Percentiles rank a stretch among this genome's conserved stretches.
Evolutionary conservation across 2,113 vertebrate genomes (phyloP).

Genomic region (Atherinomorus stipes): DNA sequence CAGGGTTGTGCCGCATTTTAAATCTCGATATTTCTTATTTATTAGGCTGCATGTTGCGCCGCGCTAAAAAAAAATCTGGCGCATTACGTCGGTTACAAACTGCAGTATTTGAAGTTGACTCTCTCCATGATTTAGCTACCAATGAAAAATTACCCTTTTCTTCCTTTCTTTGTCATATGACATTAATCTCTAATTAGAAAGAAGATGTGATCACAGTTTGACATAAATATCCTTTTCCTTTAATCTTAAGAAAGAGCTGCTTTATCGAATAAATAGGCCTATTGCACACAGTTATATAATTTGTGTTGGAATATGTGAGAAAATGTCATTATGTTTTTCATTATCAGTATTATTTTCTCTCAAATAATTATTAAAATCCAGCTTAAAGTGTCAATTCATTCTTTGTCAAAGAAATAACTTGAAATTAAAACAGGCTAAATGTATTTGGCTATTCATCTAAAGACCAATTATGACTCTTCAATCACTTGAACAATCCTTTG

Average conservation of each 20-base stretch:
- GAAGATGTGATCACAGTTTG: background rate
- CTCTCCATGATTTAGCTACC: background rate
- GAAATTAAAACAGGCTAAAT: background rate
- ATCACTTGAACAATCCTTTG: conserved; percentile 76
- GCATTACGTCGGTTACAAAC: background rate
- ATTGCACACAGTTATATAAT: no score
- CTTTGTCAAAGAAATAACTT: no score
- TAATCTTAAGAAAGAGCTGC: background rate
- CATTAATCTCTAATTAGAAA: background rate
- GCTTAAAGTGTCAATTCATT: background rate
- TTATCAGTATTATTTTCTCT: no score
- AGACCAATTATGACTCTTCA: background rate
- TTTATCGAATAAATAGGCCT: no score
- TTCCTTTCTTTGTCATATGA: background rate
- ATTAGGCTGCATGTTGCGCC: background rate
- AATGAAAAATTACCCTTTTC: background rate
- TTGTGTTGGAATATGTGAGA: no score
- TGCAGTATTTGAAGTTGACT: no score
- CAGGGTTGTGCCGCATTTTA: background rate
- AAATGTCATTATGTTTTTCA: no score
- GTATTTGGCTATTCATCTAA: background rate
- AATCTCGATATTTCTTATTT: background rate
- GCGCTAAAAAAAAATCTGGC: background rate
- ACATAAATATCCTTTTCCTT: background rate
- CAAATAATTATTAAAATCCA: background rate